Base-by-base conservation (phyloP, 64 coral and sea anemone genomes). In the Stichodactyla mertensii region DNA sequence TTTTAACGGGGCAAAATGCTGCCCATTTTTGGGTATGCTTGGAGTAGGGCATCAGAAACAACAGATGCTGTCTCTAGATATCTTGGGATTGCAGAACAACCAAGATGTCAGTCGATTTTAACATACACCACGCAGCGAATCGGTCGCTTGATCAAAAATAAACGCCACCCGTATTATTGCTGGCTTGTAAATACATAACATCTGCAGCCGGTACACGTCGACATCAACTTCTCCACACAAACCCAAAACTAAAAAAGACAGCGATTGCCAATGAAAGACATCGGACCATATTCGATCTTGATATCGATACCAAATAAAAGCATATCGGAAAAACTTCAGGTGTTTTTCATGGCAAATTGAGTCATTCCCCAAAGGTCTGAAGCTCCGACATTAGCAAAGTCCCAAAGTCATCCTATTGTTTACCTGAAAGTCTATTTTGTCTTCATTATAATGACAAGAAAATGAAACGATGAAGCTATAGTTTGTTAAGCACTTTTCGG, bases 401-500 rank as follows among this genome's bases (percentile, higher is more conserved):
- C 69, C 69, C 69, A 74, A 71, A 74, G 69, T 74, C 69, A 74
- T 74, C n/a, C 69, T n/a, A 74, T 31, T 74, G 69, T 74, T 74
- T 74, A 74, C 69, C 27, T 26, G 36, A 74, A 28, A 74, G 69
- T 74, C 69, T 74, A 74, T 74, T 74, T 74, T 74, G 69, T 74
- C 69, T 74, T 74, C 69, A 74, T 74, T 31, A 74, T 74, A 74
- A 74, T 74, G 69, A 23, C 69, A 74, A 74, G 69, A 74, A 74
- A 74, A 74, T 74, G 24, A 74, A 74, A 74, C 69, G 69, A 74
- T 74, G 69, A 74, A 74, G 69, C 69, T 74, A 27, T 74, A 74
- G 69, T 74, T 74, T 74, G 69, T 74, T 74, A 74, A 74, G 69
- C 69, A 74, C 69, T 74, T 74, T 74, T 74, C 69, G 53, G 77